phyloP scores from a whole-genome alignment of 1,140 invertebrate genomes.

The Aethina tumida region DNA sequence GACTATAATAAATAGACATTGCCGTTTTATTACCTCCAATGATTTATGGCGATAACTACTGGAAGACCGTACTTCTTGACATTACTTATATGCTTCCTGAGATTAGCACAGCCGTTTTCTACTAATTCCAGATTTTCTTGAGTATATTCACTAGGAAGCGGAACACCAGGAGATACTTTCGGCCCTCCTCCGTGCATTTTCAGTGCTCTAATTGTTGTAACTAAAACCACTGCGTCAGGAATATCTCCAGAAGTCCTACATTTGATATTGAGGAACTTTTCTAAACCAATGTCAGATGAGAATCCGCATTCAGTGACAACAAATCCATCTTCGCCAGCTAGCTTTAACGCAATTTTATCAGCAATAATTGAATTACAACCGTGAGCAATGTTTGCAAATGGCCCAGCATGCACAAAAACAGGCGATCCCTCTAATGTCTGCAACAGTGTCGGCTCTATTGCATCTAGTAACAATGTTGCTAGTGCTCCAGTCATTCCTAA shows the following conservation, averaged over 20 bases:
- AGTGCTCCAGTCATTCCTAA: conserved; percentile 42
- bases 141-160: conserved; percentile 74
- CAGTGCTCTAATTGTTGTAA: conserved; percentile 86
- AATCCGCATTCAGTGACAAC: conserved; percentile 98
- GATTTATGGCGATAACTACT: conserved; percentile 90
- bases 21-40: conserved; percentile 66
- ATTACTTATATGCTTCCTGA: conserved; percentile 92
- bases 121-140: conserved; percentile 88
- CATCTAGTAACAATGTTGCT: conserved; percentile 74
- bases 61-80: conserved; percentile 83
- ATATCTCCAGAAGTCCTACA: conserved; percentile 78
- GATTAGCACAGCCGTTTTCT: conserved; percentile 77
- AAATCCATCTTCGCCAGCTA: conserved; percentile 85
- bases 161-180: conserved; percentile 70
- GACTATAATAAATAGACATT: too few relatives aligned
- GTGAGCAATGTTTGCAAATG: conserved; percentile 98
- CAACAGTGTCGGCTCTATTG: conserved; percentile 93
- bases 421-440: conserved; percentile 94
- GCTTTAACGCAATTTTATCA: conserved; percentile 87
- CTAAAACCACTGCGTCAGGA: conserved; percentile 89
- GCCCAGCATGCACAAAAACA: conserved; percentile 92
- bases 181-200: conserved; percentile 99
- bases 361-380: conserved; percentile 95
- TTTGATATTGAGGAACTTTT: conserved; percentile 99
- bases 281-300: conserved; percentile 97